Evolutionary conservation across 1,140 invertebrate genomes (phyloP).

Genomic region (Drosophila athabasca): DNA sequence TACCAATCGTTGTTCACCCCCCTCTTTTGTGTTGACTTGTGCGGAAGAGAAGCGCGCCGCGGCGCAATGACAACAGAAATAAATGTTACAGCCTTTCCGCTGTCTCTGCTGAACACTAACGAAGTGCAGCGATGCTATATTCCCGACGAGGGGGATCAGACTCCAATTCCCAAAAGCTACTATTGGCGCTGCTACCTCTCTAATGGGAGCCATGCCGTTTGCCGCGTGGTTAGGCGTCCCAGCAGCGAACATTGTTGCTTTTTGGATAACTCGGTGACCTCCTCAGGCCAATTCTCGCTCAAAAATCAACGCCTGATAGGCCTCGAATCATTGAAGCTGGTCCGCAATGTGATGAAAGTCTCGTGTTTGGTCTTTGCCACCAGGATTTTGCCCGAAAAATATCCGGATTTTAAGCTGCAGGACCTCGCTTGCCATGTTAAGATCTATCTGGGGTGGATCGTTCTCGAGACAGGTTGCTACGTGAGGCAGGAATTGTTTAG

Average conservation of each 20-base stretch:
- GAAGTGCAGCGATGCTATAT: conserved; percentile 50
- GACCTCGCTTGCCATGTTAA: conserved; percentile 39
- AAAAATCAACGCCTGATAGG: conserved; percentile 23
- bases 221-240: conserved; percentile 38
- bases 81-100: conserved; percentile 30
- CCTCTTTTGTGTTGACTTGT: too few species aligned
- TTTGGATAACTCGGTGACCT: conserved; percentile 56
- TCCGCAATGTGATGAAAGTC: neutral
- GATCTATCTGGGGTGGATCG: conserved; percentile 47
- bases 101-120: conserved; percentile 42
- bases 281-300: conserved; percentile 3
- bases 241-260: conserved; percentile 61
- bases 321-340: conserved; percentile 12
- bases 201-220: conserved; percentile 47
- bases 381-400: conserved; percentile 29
- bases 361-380: conserved; percentile 46
- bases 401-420: conserved; percentile 14
- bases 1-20: too few species aligned
- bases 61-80: too few species aligned
- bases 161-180: neutral
- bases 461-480: conserved; percentile 39
- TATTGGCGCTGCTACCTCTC: conserved; percentile 60
- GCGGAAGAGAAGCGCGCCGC: too few species aligned
- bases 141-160: neutral
- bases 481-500: conserved; percentile 36